Evolutionary conservation across 2,797 vertebrate genomes (phyloP), one percentile per base, ranked within the genome.

Genomic region (Gallinago solitaria): DNA sequence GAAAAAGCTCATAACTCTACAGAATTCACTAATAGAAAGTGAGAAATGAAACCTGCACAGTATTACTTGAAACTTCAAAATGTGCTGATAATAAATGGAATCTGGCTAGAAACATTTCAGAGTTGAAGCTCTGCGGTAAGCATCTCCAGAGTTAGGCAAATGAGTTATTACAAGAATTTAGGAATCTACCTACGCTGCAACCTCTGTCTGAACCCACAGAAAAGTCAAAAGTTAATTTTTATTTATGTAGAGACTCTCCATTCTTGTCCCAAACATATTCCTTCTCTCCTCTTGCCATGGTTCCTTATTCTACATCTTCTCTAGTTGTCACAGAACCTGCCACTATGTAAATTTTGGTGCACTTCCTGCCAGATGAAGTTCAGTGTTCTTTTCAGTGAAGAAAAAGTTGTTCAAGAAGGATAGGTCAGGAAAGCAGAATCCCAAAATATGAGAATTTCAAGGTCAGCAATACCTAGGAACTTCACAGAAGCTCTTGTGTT

Each of bases 11-110:
- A 25, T 93, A 95, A 91, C 92, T 95, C 70, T 32, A 89, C 69
- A 87, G 81, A 92, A 96, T 87, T 93, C 90, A 79, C 89, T 94
- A 95, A 95, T 56, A 89, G 85, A 93, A 96, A 97, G 87, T 80
- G 93, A 96, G 94, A 95, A 96, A 95, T 61, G 96, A 96, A 96
- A 94, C 84, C 69, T 96, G 87, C 67, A 68, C 73, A 73, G 24
- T 41, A 92, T 93, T 92, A 93, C 85, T 91, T 88, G 39, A 94
- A 94, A 95, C 84, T 84, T 94, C 65, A 82, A 94, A 94, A 94
- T 64, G 39, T 79, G 39, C 90, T 93, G 89, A 87, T 95, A 96
- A 96, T 95, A 92, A 92, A 95, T 95, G 73, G 90, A 94, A 93
- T 65, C 85, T 96, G 92, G 60, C 78, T 97, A 90, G 70, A 89